Evolutionary conservation across 2,113 vertebrate species (phyloP).

Genomic region (Natator depressus): DNA sequence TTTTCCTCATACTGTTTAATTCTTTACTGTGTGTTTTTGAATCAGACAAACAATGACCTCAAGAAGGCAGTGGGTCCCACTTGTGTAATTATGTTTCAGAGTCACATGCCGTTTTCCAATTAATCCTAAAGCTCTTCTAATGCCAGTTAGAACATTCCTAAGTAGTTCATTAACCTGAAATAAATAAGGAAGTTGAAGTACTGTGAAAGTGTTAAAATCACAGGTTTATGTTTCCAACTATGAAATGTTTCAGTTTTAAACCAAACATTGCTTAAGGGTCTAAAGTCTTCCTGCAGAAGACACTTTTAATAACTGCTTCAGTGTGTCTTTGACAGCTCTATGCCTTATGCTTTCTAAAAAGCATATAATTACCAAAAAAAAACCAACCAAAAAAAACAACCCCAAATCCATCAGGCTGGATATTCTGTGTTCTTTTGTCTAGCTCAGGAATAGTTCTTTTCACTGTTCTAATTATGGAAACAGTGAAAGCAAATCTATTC

Average conservation of each 20-base stretch:
- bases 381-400: not conserved
- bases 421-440: not conserved
- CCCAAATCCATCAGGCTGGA: not conserved
- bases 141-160: not conserved
- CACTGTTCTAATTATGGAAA: not conserved
- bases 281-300: not conserved
- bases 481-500: not conserved
- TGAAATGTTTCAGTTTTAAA: not conserved
- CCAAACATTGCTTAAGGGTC: not conserved
- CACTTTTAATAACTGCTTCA: not conserved
- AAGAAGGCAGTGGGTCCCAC: not conserved
- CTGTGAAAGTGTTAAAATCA: not conserved
- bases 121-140: not conserved
- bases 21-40: not conserved
- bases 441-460: not conserved
- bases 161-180: not conserved
- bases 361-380: not conserved
- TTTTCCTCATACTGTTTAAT: not conserved
- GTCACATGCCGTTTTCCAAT: not conserved
- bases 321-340: not conserved
- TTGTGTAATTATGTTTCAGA: not conserved
- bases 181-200: not conserved
- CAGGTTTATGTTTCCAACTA: not conserved
- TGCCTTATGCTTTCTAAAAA: not conserved
- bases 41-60: not conserved